These are phyloP conservation scores for Passerculus sandwichensis DNA, from an alignment of 2,797 vertebrate genomes.

Conservation along the genomic window DNA sequence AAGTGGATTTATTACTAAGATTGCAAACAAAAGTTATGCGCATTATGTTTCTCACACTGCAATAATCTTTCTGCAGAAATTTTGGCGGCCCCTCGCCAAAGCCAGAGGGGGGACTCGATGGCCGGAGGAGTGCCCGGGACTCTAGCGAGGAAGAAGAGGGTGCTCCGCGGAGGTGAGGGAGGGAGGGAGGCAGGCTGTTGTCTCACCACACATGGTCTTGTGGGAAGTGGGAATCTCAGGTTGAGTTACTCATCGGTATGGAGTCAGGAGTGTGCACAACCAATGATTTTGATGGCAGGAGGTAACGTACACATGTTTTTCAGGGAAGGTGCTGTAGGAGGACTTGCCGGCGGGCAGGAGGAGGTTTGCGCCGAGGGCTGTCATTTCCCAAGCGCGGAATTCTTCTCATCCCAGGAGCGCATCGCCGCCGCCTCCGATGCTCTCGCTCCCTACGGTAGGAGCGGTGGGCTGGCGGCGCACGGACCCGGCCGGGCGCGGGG, in stretches of 20 bases:
- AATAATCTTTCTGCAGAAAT: neutral
- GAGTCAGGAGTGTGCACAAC: conserved; percentile 39
- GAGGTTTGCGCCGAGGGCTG: neutral
- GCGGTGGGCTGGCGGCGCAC: neutral
- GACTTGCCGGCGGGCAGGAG: conserved; percentile 2
- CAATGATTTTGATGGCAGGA: conserved; percentile 11
- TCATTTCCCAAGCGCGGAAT: neutral
- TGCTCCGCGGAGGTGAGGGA: neutral
- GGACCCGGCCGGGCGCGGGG: neutral
- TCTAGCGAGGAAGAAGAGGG: neutral
- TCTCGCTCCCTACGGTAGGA: neutral
- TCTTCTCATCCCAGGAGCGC: neutral
- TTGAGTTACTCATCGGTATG: conserved; percentile 53
- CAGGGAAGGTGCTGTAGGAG: conserved; percentile 31
- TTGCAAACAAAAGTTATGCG: neutral
- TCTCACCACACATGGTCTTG: conserved; percentile 15
- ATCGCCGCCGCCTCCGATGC: neutral
- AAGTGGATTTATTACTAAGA: neutral
- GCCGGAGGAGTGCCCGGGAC: neutral
- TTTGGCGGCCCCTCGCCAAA: too few species aligned
- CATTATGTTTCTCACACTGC: neutral
- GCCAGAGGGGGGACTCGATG: neutral
- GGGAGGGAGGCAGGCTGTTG: neutral
- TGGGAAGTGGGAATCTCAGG: conserved; percentile 49
- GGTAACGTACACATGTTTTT: conserved; percentile 22